Conservation (phyloP, 2,113 vertebrate genomes). For the Nettapus auritus region DNA sequence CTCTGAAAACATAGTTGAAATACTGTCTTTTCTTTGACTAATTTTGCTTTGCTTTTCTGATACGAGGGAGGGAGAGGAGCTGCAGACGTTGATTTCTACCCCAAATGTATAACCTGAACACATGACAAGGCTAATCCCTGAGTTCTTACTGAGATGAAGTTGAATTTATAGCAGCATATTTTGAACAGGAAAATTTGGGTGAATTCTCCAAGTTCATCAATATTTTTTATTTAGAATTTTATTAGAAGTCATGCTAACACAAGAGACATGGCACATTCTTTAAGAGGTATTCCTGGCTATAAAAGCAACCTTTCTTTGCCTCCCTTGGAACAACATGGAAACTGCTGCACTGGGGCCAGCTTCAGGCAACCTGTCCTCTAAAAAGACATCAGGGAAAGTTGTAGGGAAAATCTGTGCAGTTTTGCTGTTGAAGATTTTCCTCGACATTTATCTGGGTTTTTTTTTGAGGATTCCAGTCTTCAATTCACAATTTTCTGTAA, state of each 20-base stretch:
- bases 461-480: not conserved
- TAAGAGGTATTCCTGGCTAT: not conserved
- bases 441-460: not conserved
- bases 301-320: not conserved
- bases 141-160: not conserved
- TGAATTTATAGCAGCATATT: not conserved
- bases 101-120: not conserved
- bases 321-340: accelerated
- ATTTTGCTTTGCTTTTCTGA: not conserved
- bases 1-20: not conserved
- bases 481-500: not conserved
- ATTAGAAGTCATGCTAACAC: not conserved
- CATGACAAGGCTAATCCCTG: not conserved
- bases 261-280: not conserved
- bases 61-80: not conserved
- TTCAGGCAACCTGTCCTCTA: not conserved
- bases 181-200: not conserved
- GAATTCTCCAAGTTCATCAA: not conserved
- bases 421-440: not conserved
- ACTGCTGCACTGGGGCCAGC: not conserved
- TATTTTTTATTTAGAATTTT: not conserved
- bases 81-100: not conserved
- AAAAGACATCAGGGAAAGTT: not conserved
- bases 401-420: not conserved
- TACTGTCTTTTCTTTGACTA: not conserved